phyloP scores from a whole-genome alignment of 2,113 vertebrate genomes.

The Pluvialis apricaria region DNA sequence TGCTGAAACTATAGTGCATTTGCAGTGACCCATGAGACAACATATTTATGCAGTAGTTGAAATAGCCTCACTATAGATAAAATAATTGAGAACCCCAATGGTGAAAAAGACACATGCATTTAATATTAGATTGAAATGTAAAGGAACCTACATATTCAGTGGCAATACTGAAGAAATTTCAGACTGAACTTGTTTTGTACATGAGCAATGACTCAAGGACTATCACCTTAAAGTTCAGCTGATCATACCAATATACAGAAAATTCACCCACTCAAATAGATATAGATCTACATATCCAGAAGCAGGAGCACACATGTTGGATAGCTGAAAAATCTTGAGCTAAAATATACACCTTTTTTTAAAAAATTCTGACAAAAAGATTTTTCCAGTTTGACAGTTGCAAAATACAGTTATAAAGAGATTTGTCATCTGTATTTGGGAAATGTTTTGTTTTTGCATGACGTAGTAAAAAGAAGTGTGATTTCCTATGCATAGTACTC shows the following conservation, averaged over 20 bases:
- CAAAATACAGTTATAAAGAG: background rate
- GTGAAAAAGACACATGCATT: background rate
- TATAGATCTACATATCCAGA: background rate
- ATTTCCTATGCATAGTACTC: background rate
- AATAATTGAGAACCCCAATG: background rate
- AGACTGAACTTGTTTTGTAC: background rate
- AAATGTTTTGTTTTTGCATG: background rate
- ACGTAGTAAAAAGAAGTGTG: background rate
- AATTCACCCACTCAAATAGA: background rate
- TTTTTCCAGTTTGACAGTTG: background rate
- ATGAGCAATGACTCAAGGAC: background rate
- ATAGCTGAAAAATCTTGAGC: background rate
- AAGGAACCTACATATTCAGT: background rate
- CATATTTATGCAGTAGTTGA: conserved; percentile 33
- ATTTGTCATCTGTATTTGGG: background rate
- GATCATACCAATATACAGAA: background rate
- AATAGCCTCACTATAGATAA: conserved; percentile 23
- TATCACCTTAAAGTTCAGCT: background rate
- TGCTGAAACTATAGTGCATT: conserved; percentile 9
- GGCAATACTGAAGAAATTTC: background rate
- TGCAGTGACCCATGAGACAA: background rate
- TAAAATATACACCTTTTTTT: background rate
- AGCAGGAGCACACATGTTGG: background rate
- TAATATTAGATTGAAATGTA: background rate
- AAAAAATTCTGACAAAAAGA: background rate